These are phyloP conservation scores for Acleris sparsana DNA, from an alignment of 2,888 invertebrate genomes.

Conservation along the genomic window DNA sequence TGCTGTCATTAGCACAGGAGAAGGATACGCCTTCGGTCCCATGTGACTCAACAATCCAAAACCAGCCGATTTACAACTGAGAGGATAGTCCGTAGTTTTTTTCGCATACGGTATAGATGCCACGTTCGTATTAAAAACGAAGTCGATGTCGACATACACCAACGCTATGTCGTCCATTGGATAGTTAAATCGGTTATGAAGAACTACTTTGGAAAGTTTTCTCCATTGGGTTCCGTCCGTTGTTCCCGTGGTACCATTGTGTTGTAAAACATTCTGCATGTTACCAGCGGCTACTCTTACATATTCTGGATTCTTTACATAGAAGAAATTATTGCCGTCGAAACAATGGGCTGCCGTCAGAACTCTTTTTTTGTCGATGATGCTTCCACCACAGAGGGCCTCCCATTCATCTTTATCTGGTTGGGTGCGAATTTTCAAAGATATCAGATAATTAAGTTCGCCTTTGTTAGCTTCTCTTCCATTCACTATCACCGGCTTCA, in stretches of 20 bases:
- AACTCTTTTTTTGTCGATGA: conserved; percentile 52
- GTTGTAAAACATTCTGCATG: conserved; percentile 45
- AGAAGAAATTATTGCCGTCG: conserved; percentile 54
- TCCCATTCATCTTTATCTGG: conserved; percentile 46
- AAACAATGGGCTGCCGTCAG: conserved; percentile 72
- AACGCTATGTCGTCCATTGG: conserved; percentile 61
- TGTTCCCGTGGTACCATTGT: conserved; percentile 48
- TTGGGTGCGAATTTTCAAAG: conserved; percentile 43
- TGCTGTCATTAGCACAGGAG: conserved; percentile 53
- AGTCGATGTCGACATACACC: conserved; percentile 44
- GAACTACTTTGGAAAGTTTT: conserved; percentile 37
- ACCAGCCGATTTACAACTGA: conserved; percentile 54
- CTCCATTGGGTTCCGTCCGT: conserved; percentile 47
- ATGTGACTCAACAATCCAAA: conserved; percentile 51
- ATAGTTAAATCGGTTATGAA: conserved; percentile 48
- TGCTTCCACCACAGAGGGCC: conserved; percentile 66
- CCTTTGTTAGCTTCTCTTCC: conserved; percentile 50
- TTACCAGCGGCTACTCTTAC: conserved; percentile 57
- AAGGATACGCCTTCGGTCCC: conserved; percentile 9
- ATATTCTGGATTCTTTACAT: background rate
- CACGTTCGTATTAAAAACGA: conserved; percentile 48
- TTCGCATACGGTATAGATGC: conserved; percentile 46
- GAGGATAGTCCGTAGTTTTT: conserved; percentile 46
- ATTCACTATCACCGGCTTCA: conserved; percentile 57
- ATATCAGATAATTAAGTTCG: conserved; percentile 62